A percentile compares a stretch with the other conserved stretches of the same genome.
phyloP scores from a whole-genome alignment of 2,113 vertebrate species.

The Sinocyclocheilus rhinocerous region DNA sequence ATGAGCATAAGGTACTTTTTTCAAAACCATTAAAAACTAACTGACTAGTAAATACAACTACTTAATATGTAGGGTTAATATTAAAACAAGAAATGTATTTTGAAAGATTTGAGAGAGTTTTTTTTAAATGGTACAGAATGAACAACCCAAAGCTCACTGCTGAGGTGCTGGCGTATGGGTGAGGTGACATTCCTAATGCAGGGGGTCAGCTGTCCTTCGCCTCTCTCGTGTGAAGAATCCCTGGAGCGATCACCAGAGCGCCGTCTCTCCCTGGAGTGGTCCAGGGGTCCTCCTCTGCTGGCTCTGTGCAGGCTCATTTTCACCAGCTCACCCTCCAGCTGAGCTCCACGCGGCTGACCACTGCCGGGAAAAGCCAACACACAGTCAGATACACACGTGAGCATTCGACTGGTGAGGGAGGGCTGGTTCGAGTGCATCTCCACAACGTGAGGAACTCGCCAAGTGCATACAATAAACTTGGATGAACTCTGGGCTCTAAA shows the following conservation, averaged over 20 bases:
- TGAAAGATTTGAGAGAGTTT: background rate
- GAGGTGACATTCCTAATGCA: slow-evolving; percentile 98
- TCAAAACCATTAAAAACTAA: background rate
- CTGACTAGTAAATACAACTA: background rate
- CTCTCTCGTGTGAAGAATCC: slow-evolving; percentile 93
- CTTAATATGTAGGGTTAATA: too few relatives aligned
- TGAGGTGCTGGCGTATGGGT: slow-evolving; percentile 87
- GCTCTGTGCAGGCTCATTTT: slow-evolving; percentile 90
- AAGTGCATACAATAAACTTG: slow-evolving; percentile 58
- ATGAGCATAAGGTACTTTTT: background rate
- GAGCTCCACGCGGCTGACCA: slow-evolving; percentile 79
- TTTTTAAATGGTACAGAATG: background rate
- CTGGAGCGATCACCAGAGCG: slow-evolving; percentile 93
- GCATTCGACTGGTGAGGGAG: slow-evolving; percentile 9
- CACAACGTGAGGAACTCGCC: slow-evolving; percentile 13
- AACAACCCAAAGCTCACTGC: slow-evolving; percentile 75
- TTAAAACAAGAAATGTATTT: background rate
- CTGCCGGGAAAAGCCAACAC: slow-evolving; percentile 60
- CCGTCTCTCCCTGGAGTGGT: slow-evolving; percentile 85
- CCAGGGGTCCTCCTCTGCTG: slow-evolving; percentile 74
- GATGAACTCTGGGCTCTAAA: slow-evolving; percentile 45
- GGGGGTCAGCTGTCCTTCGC: slow-evolving; percentile 91
- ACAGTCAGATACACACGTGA: slow-evolving; percentile 10
- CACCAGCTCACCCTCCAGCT: slow-evolving; percentile 74
- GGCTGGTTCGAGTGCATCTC: slow-evolving; percentile 26